Conservation (phyloP, 2,113 vertebrate species). For the Leptodactylus fuscus region DNA sequence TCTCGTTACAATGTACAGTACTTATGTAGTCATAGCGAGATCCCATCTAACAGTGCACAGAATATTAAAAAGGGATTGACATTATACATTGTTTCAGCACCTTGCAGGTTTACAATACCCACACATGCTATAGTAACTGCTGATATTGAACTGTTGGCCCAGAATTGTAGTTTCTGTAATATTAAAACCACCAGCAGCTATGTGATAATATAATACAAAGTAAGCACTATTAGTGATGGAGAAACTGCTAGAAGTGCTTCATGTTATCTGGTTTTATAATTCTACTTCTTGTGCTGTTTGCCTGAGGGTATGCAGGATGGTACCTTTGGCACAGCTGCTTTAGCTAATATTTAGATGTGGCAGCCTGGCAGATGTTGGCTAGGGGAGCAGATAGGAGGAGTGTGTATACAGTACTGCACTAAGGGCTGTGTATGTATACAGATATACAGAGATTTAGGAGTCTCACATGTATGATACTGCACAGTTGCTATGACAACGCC, state of each 20-base stretch:
- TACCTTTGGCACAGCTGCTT: neutral
- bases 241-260: neutral
- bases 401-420: neutral
- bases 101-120: constrained; percentile 6
- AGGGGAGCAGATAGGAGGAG: neutral
- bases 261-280: neutral
- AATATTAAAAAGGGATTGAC: constrained; percentile 1
- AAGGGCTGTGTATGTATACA: neutral
- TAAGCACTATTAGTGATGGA: neutral
- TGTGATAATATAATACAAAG: neutral
- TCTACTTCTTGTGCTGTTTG: neutral
- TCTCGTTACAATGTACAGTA: neutral
- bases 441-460: neutral
- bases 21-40: constrained; percentile 2
- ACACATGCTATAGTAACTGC: neutral
- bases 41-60: neutral
- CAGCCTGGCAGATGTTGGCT: neutral
- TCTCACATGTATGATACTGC: neutral
- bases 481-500: neutral
- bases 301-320: neutral
- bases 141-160: neutral
- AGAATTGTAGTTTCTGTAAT: neutral
- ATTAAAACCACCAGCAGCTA: neutral
- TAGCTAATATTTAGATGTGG: neutral
- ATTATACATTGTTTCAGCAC: neutral